Percentiles rank a stretch among this genome's conserved stretches.
Conservation (phyloP, 2,888 invertebrate species). For the Plagodis pulveraria region DNA sequence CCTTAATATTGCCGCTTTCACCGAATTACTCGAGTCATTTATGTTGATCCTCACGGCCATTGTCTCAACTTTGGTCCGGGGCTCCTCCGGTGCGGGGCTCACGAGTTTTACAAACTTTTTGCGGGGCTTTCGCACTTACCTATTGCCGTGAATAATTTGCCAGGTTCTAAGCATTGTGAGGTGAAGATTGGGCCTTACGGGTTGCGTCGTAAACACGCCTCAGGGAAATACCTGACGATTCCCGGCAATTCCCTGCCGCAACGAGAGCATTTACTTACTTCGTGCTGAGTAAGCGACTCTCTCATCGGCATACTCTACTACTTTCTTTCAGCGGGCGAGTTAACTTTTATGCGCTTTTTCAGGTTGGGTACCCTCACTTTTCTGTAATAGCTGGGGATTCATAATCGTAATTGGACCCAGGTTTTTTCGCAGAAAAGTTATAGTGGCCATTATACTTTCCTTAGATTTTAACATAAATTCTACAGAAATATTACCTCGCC, state of each 20-base stretch:
- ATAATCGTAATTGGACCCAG: constrained; percentile 36
- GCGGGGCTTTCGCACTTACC: constrained; percentile 43
- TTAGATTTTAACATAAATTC: constrained; percentile 9
- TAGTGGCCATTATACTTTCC: constrained; percentile 22
- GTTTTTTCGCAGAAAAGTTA: constrained; percentile 30
- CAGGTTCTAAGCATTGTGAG: constrained; percentile 49
- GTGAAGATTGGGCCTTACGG: constrained; percentile 56
- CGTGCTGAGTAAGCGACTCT: constrained; percentile 62
- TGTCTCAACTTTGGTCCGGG: constrained; percentile 42
- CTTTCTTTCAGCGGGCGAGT: constrained; percentile 49
- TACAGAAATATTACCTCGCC: constrained; percentile 1
- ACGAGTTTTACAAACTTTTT: constrained; percentile 43
- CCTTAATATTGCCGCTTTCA: constrained; percentile 28
- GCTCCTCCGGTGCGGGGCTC: constrained; percentile 22
- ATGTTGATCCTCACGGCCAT: constrained; percentile 35
- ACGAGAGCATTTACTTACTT: constrained; percentile 44
- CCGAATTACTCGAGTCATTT: constrained; percentile 33
- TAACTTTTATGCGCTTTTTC: constrained; percentile 47
- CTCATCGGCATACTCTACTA: constrained; percentile 49
- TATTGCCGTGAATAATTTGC: constrained; percentile 62
- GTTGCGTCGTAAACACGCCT: constrained; percentile 68
- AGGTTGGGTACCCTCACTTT: constrained; percentile 41
- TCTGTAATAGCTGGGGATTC: constrained; percentile 39
- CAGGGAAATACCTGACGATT: constrained; percentile 64
- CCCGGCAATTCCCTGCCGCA: constrained; percentile 37